Percentiles rank a stretch among this genome's conserved stretches.
Conservation (phyloP, 2,888 invertebrate species). For the Rhagonycha fulva region DNA sequence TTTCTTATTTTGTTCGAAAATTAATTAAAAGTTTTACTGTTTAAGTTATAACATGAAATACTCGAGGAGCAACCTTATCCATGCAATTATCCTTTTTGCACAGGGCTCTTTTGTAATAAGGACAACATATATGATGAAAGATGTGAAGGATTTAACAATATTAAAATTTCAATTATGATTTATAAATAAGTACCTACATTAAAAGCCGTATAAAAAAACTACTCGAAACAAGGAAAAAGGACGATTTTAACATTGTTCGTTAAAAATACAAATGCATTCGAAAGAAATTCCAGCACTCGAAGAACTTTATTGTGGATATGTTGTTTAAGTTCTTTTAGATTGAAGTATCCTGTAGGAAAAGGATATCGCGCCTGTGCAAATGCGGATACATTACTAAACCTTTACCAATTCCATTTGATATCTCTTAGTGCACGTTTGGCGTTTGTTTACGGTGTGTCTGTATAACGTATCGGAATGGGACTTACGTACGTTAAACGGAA, state of each 20-base stretch:
- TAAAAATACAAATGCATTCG: neutral
- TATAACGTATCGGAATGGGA: neutral
- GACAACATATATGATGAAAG: neutral
- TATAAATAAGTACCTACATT: neutral
- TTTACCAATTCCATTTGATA: conserved; percentile 14
- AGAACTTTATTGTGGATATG: neutral
- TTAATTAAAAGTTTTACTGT: neutral
- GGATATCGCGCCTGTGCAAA: conserved; percentile 27
- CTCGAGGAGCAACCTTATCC: neutral
- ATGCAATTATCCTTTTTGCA: neutral
- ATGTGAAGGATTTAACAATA: too few relatives aligned
- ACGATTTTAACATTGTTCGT: neutral
- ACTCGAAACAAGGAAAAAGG: neutral
- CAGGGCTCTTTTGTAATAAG: too few relatives aligned
- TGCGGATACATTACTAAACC: conserved; percentile 19
- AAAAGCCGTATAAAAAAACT: neutral
- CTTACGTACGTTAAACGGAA: neutral
- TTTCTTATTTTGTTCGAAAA: neutral
- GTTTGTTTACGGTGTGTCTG: conserved; percentile 3
- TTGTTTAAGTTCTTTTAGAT: neutral
- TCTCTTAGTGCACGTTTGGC: conserved; percentile 23
- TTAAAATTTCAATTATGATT: neutral
- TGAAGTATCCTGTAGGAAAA: conserved; percentile 10
- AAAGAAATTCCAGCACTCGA: neutral
- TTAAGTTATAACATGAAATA: neutral